phyloP scores from a whole-genome alignment of 2,888 invertebrate species.

The Tuta absoluta region DNA sequence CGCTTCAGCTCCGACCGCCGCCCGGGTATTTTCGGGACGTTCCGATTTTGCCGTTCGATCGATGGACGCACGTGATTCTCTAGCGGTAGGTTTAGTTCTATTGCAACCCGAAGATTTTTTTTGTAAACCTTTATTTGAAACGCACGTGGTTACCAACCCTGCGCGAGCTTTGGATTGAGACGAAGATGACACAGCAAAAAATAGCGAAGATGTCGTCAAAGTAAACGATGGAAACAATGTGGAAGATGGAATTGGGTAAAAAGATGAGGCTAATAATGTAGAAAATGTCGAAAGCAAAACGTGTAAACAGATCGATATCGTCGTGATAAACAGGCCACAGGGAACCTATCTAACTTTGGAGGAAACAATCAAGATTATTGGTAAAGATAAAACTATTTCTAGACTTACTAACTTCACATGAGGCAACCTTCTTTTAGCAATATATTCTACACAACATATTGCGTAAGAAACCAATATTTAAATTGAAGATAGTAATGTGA shows the following conservation, averaged over 20 bases:
- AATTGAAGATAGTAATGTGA: neutral
- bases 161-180: neutral
- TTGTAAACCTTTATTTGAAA: neutral
- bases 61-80: constrained; percentile 65
- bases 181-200: constrained; percentile 14
- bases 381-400: constrained; percentile 21
- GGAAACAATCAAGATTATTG: constrained; percentile 22
- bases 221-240: constrained; percentile 13
- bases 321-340: constrained; percentile 46
- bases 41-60: constrained; percentile 62
- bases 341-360: constrained; percentile 27
- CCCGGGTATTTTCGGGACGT: constrained; percentile 79
- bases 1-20: constrained; percentile 75
- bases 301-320: constrained; percentile 76
- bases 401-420: constrained; percentile 8
- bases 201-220: constrained; percentile 4
- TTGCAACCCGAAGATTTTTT: constrained; percentile 35
- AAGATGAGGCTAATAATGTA: constrained; percentile 40
- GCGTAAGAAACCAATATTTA: constrained; percentile 10
- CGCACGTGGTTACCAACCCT: constrained; percentile 27
- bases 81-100: constrained; percentile 14
- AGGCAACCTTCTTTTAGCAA: neutral
- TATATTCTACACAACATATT: neutral
- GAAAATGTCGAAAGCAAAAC: constrained; percentile 58
- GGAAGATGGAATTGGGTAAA: constrained; percentile 13